phyloP scores from a whole-genome alignment of 53 echinoderm and acorn worm genomes.

The Patiria pectinifera region DNA sequence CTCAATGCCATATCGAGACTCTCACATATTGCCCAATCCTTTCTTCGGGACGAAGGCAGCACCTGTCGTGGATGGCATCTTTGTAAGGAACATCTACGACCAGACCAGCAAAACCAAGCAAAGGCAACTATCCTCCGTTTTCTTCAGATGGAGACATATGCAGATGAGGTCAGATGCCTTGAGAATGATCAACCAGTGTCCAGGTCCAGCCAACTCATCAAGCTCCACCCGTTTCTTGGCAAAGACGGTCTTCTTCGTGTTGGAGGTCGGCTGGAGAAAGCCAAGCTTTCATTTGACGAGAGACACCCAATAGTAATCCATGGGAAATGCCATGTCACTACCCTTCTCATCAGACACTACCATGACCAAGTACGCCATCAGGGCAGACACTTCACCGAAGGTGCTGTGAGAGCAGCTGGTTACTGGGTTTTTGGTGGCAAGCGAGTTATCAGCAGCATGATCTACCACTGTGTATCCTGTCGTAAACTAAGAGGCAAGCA shows the following conservation, averaged over 20 bases:
- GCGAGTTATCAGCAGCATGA: conserved; percentile 48
- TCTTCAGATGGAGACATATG: conserved; percentile 36
- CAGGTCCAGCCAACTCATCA: conserved; percentile 24
- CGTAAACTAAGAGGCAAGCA: conserved; percentile 39
- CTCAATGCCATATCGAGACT: conserved; percentile 28
- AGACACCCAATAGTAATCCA: conserved; percentile 59
- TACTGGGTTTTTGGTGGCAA: conserved; percentile 67
- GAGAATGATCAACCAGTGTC: background rate
- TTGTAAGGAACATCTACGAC: conserved; percentile 26
- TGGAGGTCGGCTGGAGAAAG: conserved; percentile 55
- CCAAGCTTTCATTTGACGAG: conserved; percentile 13
- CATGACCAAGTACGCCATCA: conserved; percentile 60
- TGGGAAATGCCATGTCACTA: conserved; percentile 55
- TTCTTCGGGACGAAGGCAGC: background rate
- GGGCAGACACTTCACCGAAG: conserved; percentile 64
- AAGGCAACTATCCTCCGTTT: conserved; percentile 17
- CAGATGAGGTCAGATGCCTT: conserved; percentile 31
- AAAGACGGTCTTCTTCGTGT: conserved; percentile 43
- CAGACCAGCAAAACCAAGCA: conserved; percentile 15
- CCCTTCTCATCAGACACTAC: conserved; percentile 53
- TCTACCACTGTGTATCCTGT: conserved; percentile 61
- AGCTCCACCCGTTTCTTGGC: conserved; percentile 64
- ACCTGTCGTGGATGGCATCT: conserved; percentile 48
- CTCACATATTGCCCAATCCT: conserved; percentile 27
- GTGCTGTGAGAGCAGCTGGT: conserved; percentile 30